These are phyloP conservation scores for Spilogale gracilis DNA, from an alignment of 2,113 vertebrate genomes.

Conservation along the genomic window DNA sequence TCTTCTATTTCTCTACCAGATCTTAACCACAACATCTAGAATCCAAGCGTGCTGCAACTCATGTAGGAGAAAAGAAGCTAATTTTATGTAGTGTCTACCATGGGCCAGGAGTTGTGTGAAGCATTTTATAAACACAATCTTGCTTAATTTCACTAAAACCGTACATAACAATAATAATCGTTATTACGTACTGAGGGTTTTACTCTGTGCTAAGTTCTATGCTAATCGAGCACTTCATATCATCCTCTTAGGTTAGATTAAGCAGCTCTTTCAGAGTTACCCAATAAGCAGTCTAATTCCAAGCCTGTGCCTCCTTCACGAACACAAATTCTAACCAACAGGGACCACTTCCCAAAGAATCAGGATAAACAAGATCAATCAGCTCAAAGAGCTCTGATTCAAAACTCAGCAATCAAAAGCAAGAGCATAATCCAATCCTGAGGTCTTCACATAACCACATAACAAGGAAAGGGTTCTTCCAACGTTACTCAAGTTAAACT, in stretches of 20 bases:
- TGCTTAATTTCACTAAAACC: background rate
- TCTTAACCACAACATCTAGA: background rate
- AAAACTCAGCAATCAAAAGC: constrained; percentile 63
- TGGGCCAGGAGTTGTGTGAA: background rate
- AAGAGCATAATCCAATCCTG: background rate
- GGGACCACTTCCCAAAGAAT: background rate
- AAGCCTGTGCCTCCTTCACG: background rate
- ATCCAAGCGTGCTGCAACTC: background rate
- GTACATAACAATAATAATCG: background rate
- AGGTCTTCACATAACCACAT: background rate
- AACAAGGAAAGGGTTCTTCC: background rate
- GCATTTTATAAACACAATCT: background rate
- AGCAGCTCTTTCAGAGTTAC: background rate
- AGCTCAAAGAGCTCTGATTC: constrained; percentile 63
- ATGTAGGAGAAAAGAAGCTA: background rate
- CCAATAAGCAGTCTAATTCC: background rate
- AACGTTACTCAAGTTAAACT: constrained; percentile 7
- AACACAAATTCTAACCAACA: background rate
- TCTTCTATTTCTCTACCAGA: background rate
- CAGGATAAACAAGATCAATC: background rate
- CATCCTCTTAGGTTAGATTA: background rate
- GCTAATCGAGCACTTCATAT: background rate
- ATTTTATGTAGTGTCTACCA: background rate
- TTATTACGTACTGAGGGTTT: background rate
- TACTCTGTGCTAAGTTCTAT: background rate